Base-by-base conservation (phyloP, 2,797 vertebrate species). In the Cirrhinus mrigala region DNA sequence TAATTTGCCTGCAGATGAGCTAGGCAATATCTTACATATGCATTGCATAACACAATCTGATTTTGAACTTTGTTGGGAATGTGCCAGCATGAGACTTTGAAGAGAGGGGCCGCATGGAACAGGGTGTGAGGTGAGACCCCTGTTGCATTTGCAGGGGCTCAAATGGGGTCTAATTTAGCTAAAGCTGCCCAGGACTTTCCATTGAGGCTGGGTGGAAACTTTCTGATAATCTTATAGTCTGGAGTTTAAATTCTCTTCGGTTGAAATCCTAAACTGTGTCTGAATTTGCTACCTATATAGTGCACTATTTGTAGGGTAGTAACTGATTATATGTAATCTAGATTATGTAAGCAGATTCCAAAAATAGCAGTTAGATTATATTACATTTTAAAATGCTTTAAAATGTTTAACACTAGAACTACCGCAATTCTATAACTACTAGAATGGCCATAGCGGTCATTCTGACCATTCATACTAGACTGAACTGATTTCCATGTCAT, bases 1-100 rank as follows among this genome's bases (percentile, higher is more conserved):
- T 90, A 92, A 87, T 94, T 94, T 92, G 91, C 88, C 88, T 87
- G 85, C 84, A 83, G 91, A 92, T 92, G 91, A 90, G 91, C 90
- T 90, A 62, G 69, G 89, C 93, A 93, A 93, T 91, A 94, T 92
- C 90, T 94, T 94, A 84, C 89, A 91, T 88, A 85, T 86, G 85
- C 87, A 88, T 93, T 92, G 87, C 78, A 60, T 90, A 89, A 87
- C 82, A 76, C 89, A 77, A 87, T 92, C 88, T 77, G 86, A 94
- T 94, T 91, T 92, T 54, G 69, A 80, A 86, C 82, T 86, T 79
- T 33, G 87, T 80, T 60, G 66, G 88, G 62, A 88, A 84, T 80
- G 90, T 90, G 88, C 82, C 69, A 82, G 78, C n/a, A 71, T 79
- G 44, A 64, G 56, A 86, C 73, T 52, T 71, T 46, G 76, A 33